These are phyloP conservation scores for Psephotus haematonotus DNA, from an alignment of 2,113 vertebrate species.

Conservation along the genomic window DNA sequence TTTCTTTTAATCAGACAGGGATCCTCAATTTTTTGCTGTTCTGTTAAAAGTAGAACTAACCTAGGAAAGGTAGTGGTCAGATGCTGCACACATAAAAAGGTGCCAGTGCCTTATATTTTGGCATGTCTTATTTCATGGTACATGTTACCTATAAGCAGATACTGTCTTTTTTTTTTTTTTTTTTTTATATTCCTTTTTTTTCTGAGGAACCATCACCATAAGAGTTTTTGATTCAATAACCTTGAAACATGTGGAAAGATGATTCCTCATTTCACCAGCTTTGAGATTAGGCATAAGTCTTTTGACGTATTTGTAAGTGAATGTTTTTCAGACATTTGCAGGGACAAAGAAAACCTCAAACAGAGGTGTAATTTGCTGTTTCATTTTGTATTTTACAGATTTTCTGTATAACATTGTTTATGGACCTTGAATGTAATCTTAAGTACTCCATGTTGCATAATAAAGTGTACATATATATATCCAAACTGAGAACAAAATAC, in stretches of 20 bases:
- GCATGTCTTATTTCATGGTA: neutral
- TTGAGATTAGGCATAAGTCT: neutral
- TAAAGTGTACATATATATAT: neutral
- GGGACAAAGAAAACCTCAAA: neutral
- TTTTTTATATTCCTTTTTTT: neutral
- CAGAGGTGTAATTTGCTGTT: neutral
- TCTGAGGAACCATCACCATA: neutral
- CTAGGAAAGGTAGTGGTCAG: neutral
- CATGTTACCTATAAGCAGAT: neutral
- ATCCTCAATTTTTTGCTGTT: neutral
- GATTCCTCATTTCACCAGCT: neutral
- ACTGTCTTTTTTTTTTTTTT: neutral
- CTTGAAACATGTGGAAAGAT: neutral
- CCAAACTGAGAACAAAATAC: neutral
- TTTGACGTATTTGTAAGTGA: neutral
- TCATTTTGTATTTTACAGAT: neutral
- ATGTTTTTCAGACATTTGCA: neutral
- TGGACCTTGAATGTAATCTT: neutral
- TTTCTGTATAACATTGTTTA: neutral
- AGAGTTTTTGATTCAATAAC: neutral
- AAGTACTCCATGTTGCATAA: neutral
- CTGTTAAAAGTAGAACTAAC: neutral
- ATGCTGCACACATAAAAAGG: neutral
- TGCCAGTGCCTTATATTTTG: neutral
- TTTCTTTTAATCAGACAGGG: neutral